phyloP scores from a whole-genome alignment of 2,888 invertebrate species.

The Scaptomyza cyrtandrae region DNA sequence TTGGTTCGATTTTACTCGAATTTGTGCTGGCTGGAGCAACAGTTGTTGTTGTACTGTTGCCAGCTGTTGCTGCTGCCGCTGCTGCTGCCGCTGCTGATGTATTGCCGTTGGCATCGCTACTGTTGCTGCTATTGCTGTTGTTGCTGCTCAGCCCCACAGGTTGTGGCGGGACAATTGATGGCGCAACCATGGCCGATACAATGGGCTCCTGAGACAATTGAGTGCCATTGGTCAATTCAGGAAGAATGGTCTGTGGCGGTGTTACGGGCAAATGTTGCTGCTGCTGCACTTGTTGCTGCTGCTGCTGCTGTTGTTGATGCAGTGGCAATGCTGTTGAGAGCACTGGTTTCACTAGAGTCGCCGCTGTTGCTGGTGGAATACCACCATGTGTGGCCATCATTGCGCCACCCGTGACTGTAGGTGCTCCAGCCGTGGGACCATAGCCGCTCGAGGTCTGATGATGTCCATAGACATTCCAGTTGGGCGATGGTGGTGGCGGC shows the following conservation, averaged over 20 bases:
- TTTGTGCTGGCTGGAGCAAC: slow-evolving; percentile 65
- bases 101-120: slow-evolving; percentile 44
- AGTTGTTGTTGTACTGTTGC: slow-evolving; percentile 48
- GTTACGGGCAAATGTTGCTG: slow-evolving; percentile 65
- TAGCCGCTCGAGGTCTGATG: slow-evolving; percentile 78
- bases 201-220: slow-evolving; percentile 40
- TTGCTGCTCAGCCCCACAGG: slow-evolving; percentile 37
- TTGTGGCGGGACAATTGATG: slow-evolving; percentile 57
- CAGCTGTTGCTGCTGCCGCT: slow-evolving; percentile 15
- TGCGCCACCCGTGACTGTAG: slow-evolving; percentile 52
- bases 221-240: slow-evolving; percentile 72
- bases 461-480: slow-evolving; percentile 87
- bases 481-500: slow-evolving; percentile 86
- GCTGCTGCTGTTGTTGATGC: slow-evolving; percentile 55
- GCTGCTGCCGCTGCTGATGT: slow-evolving; percentile 22
- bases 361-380: slow-evolving; percentile 47
- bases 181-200: slow-evolving; percentile 62
- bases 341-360: slow-evolving; percentile 70
- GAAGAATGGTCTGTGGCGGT: slow-evolving; percentile 66
- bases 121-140: slow-evolving; percentile 31
- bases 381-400: slow-evolving; percentile 64
- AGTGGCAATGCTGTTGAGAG: slow-evolving; percentile 54
- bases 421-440: slow-evolving; percentile 71
- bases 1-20: slow-evolving; percentile 89
- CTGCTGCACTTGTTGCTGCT: slow-evolving; percentile 48